These are phyloP conservation scores for Megaptera novaeangliae DNA, from an alignment of 2,113 vertebrate species.

Conservation along the genomic window DNA sequence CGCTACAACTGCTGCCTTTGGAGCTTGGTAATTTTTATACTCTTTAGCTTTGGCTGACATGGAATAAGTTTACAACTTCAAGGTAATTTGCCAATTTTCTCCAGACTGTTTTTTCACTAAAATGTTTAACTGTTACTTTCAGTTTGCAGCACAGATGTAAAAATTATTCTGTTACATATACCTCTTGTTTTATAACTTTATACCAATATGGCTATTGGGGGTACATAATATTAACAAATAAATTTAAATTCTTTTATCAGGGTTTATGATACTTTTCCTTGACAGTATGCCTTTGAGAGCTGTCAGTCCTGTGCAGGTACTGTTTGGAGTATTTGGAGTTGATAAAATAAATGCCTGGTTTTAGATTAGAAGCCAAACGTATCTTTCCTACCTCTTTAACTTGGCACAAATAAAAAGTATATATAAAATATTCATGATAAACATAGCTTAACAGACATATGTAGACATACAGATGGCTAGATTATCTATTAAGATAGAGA, in stretches of 20 bases:
- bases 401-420: background rate
- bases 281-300: background rate
- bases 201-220: background rate
- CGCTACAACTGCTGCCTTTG: background rate
- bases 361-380: background rate
- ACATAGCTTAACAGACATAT: background rate
- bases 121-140: background rate
- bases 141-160: background rate
- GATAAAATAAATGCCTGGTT: background rate
- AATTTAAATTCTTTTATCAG: background rate
- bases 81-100: background rate
- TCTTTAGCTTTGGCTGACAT: background rate
- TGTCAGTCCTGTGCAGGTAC: background rate
- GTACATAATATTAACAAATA: background rate
- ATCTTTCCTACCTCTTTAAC: constrained; percentile 3
- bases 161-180: background rate
- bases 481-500: background rate
- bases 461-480: background rate
- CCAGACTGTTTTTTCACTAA: background rate
- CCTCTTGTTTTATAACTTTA: constrained; percentile 6
- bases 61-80: background rate
- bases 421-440: background rate
- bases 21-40: background rate
- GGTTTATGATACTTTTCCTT: background rate
- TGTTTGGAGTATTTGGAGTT: background rate